Conservation (phyloP, 2,888 invertebrate species). For the Antitype chi region DNA sequence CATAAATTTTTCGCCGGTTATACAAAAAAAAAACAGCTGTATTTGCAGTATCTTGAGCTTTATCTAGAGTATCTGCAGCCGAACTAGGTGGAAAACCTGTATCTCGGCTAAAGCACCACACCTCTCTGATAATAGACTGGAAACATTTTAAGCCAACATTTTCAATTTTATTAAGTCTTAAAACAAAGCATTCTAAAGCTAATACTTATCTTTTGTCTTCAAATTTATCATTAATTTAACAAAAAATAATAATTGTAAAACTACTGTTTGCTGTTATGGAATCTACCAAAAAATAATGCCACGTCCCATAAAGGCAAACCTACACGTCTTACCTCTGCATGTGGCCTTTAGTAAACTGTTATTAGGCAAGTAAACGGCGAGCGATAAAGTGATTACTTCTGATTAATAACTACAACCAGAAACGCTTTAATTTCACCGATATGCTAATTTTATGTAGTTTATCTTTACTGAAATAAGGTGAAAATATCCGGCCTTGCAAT, state of each 20-base stretch:
- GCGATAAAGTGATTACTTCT: conserved; percentile 53
- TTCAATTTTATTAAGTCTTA: too few relatives aligned
- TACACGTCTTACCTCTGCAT: background rate
- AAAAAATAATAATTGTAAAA: too few relatives aligned
- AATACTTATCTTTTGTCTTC: background rate
- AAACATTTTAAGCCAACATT: too few relatives aligned
- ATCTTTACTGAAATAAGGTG: conserved; percentile 8
- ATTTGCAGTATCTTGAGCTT: too few relatives aligned
- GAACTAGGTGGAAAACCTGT: too few relatives aligned
- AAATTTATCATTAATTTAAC: background rate
- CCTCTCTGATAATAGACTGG: too few relatives aligned
- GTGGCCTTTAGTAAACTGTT: conserved; percentile 12
- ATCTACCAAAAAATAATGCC: background rate
- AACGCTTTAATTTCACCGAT: conserved; percentile 53
- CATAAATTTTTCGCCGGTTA: too few relatives aligned
- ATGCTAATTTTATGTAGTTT: conserved; percentile 44
- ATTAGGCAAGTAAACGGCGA: conserved; percentile 46
- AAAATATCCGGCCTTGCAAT: conserved; percentile 20
- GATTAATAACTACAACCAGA: conserved; percentile 45
- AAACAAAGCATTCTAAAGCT: background rate
- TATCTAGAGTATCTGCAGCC: too few relatives aligned
- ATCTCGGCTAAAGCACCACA: too few relatives aligned
- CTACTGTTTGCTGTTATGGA: background rate
- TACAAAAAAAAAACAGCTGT: too few relatives aligned
- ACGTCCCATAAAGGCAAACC: too few relatives aligned